Base-by-base conservation (phyloP, 2,888 invertebrate species). In the Chydorus sphaericus region DNA sequence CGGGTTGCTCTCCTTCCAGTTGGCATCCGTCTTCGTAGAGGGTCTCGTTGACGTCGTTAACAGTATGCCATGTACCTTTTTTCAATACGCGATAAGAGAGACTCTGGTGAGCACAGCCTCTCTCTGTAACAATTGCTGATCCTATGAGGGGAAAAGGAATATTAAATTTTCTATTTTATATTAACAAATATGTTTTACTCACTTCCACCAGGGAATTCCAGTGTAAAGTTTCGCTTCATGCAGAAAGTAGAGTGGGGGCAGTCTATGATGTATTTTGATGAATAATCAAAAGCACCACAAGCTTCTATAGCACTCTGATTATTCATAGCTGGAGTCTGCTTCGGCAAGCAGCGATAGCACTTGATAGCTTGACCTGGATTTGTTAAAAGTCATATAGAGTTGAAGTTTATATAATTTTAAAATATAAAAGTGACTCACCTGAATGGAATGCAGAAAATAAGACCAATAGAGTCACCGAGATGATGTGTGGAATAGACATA, bases 231-330 rank as follows among this genome's bases (percentile, higher is more conserved):
- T 65, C 79, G 80, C 68, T 87, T 89, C 74, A 83, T 78, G 66
- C 89, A 90, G 75, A 86, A 81, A 1, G 88, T 87, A 1, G 89
- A 89, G 66, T 77, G 81, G 1, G 83, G 83, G 66, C 89, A 90
- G 60, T 82, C 79, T 5, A 82, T 78, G 59, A 82, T 77, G 69
- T 78, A 90, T 62, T 75, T 75, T 16, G 58, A 71, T 2, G 83
- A 80, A 62, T 57, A 61, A 59, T 87, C 83, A 67, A 89, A 89
- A 65, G 83, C 78, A 7, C 81, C 75, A 67, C 89, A 90, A 38
- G 85, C 72, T 54, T 77, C 75, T 61, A 77, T 75, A n/a, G 77
- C n/a, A 44, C 26, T 79, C 60, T 77, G 76, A 65, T 80, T 79
- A 37, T 8, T 20, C 18, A 20, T 26, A 14, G 18, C 23, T 36